Conservation (phyloP, 2,888 invertebrate species). For the Monoplex corrugatus region DNA sequence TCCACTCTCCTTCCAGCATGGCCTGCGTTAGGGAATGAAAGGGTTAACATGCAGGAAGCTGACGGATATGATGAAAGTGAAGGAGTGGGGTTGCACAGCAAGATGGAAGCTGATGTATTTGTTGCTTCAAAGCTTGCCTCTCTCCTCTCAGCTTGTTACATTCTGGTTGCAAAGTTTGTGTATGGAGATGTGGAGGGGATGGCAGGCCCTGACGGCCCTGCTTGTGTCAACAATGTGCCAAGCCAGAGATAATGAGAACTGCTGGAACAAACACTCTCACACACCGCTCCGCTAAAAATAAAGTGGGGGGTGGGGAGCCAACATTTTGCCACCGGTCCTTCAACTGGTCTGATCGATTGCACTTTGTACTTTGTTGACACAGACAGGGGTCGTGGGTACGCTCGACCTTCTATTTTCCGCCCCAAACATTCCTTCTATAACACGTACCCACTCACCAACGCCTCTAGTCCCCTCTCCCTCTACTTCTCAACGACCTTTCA, state of each 20-base stretch:
- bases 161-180: slow-evolving; percentile 45
- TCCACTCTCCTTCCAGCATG: not conserved
- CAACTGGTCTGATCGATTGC: slow-evolving; percentile 51
- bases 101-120: not conserved
- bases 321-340: slow-evolving; percentile 56
- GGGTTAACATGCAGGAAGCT: no score
- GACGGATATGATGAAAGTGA: no score
- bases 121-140: not conserved
- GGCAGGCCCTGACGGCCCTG: slow-evolving; percentile 38
- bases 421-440: no score
- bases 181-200: slow-evolving; percentile 52
- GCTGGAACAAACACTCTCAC: slow-evolving; percentile 57
- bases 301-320: slow-evolving; percentile 51
- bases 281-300: slow-evolving; percentile 55
- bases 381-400: not conserved
- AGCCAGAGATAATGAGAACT: slow-evolving; percentile 58
- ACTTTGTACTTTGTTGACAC: slow-evolving; percentile 29
- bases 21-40: no score
- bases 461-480: not conserved
- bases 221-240: slow-evolving; percentile 56
- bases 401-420: not conserved
- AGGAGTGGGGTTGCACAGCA: not conserved
- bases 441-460: no score
- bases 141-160: slow-evolving; percentile 16
- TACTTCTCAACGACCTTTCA: no score